Percentiles rank a stretch among this genome's conserved stretches.
Evolutionary conservation across 1,140 invertebrate genomes (phyloP).

Genomic region (Drosophila aff.): DNA sequence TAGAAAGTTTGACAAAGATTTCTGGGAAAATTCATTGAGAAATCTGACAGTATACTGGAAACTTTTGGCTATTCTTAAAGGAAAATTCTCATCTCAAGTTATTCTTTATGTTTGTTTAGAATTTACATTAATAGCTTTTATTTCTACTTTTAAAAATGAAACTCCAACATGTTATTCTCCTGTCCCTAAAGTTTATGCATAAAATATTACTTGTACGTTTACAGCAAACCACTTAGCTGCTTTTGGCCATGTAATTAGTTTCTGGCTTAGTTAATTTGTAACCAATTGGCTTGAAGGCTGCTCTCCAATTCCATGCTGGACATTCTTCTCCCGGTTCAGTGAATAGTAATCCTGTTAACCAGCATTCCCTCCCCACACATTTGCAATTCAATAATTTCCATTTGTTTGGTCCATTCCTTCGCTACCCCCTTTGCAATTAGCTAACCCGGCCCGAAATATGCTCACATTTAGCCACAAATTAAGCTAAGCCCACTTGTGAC

Average conservation of each 20-base stretch:
- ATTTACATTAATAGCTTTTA: background rate
- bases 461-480: slow-evolving; percentile 47
- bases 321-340: slow-evolving; percentile 26
- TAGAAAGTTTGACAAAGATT: slow-evolving; percentile 1
- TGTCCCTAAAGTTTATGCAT: background rate
- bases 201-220: background rate
- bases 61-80: background rate
- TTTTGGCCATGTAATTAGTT: background rate
- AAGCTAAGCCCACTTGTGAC: slow-evolving; percentile 37
- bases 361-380: slow-evolving; percentile 7
- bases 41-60: background rate
- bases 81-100: background rate
- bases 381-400: slow-evolving; percentile 46
- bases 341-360: slow-evolving; percentile 29
- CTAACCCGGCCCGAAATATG: slow-evolving; percentile 14
- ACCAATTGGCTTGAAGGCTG: background rate
- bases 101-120: background rate
- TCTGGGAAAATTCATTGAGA: background rate
- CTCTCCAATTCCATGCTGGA: slow-evolving; percentile 10
- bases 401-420: slow-evolving; percentile 20
- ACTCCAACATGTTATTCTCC: too few species aligned
- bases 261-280: background rate
- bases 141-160: background rate
- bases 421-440: slow-evolving; percentile 14
- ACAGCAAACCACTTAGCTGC: background rate